phyloP scores from a whole-genome alignment of 2,888 invertebrate genomes.

The Mallateleia sp. region DNA sequence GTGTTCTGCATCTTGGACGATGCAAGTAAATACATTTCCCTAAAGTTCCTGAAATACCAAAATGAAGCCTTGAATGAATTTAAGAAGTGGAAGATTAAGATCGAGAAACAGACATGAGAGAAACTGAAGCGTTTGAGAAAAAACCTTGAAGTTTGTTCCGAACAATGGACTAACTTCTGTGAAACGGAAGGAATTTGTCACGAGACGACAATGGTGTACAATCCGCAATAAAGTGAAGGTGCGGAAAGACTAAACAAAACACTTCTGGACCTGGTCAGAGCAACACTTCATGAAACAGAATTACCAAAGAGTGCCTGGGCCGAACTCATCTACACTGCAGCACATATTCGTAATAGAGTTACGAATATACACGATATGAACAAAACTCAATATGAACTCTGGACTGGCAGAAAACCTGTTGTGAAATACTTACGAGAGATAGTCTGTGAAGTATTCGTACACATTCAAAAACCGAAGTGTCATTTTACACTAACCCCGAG shows the following conservation, averaged over 20 bases:
- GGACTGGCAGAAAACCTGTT: constrained; percentile 49
- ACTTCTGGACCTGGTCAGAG: constrained; percentile 81
- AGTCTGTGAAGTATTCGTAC: constrained; percentile 56
- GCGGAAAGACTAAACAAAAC: constrained; percentile 84
- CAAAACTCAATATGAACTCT: constrained; percentile 55
- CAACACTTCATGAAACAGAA: constrained; percentile 77
- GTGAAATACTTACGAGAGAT: constrained; percentile 46
- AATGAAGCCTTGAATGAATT: constrained; percentile 52
- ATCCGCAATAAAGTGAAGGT: constrained; percentile 83
- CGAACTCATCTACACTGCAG: constrained; percentile 74
- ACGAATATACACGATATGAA: constrained; percentile 35
- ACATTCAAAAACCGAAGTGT: constrained; percentile 28
- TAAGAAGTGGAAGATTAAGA: constrained; percentile 55
- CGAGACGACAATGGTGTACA: constrained; percentile 78
- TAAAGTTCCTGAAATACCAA: constrained; percentile 58
- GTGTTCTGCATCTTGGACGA: constrained; percentile 60
- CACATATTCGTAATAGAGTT: constrained; percentile 40
- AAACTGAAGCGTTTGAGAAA: constrained; percentile 41
- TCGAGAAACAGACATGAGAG: constrained; percentile 61
- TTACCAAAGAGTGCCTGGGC: constrained; percentile 82
- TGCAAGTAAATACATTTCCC: constrained; percentile 48
- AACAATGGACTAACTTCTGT: constrained; percentile 16
- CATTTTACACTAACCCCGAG: constrained; percentile 52
- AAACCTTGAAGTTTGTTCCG: constrained; percentile 27
- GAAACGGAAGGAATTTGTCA: constrained; percentile 41